Percentiles rank a stretch among this genome's conserved stretches.
Conservation (phyloP, 2,113 vertebrate species). For the Microcebus griseorufus region DNA sequence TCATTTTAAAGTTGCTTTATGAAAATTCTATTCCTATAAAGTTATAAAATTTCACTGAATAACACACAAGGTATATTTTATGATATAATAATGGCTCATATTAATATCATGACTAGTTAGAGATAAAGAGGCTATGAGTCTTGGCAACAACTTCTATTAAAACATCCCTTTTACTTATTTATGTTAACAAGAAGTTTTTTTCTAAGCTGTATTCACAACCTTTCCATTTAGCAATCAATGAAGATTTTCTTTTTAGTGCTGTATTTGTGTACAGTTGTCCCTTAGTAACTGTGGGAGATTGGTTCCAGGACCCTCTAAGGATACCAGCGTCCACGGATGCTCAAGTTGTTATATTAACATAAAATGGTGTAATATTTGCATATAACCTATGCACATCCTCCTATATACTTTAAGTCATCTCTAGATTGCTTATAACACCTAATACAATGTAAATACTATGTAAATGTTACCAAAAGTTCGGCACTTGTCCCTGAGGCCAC, state of each 20-base stretch:
- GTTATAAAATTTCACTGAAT: neutral
- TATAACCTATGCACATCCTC: too few species aligned
- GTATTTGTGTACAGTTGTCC: neutral
- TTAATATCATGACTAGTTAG: neutral
- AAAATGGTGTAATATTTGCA: too few species aligned
- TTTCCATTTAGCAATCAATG: neutral
- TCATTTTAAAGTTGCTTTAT: neutral
- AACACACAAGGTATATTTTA: neutral
- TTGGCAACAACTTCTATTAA: neutral
- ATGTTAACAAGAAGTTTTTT: neutral
- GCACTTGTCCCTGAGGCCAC: too few species aligned
- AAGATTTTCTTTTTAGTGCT: neutral
- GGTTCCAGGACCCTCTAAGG: too few species aligned
- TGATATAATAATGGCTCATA: neutral
- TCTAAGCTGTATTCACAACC: neutral
- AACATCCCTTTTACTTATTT: neutral
- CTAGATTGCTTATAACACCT: too few species aligned
- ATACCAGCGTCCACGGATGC: too few species aligned
- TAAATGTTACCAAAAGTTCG: too few species aligned
- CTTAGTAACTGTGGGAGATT: too few species aligned
- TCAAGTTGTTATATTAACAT: too few species aligned
- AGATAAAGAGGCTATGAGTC: neutral
- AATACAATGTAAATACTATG: too few species aligned
- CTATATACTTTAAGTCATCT: too few species aligned
- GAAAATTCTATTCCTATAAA: neutral